Percentiles rank a stretch among this genome's conserved stretches.
These are phyloP conservation scores for Drosophila mulleri DNA, from an alignment of 2,888 invertebrate genomes.

Conservation along the genomic window DNA sequence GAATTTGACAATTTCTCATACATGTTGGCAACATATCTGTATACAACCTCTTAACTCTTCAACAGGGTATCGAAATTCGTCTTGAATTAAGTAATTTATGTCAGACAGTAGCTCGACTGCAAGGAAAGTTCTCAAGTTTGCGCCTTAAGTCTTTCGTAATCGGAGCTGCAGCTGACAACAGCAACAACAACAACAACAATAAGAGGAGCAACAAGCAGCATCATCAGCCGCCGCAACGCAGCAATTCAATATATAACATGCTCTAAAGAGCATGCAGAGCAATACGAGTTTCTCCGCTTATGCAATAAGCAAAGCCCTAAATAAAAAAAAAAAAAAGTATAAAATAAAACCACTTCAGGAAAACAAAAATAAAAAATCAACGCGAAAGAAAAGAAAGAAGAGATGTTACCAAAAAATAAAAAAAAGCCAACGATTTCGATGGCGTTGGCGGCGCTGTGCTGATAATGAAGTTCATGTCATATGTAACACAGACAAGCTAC, in stretches of 20 bases:
- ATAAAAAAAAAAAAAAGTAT: slow-evolving; percentile 50
- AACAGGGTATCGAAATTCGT: slow-evolving; percentile 12
- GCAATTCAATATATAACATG: slow-evolving; percentile 59
- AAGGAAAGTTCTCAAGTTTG: slow-evolving; percentile 77
- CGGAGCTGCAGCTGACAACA: slow-evolving; percentile 2
- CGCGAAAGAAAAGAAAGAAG: slow-evolving; percentile 40
- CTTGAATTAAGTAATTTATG: slow-evolving; percentile 63
- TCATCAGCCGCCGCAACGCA: slow-evolving; percentile 11
- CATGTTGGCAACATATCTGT: not conserved
- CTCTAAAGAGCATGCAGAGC: slow-evolving; percentile 72
- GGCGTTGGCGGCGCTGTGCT: slow-evolving; percentile 58
- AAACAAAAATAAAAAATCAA: slow-evolving; percentile 40
- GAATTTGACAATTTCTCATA: not conserved
- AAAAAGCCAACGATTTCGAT: slow-evolving; percentile 19
- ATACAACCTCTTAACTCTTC: not conserved
- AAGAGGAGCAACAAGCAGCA: not conserved
- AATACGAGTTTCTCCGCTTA: slow-evolving; percentile 80
- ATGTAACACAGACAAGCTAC: slow-evolving; percentile 15
- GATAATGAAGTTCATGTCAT: slow-evolving; percentile 79
- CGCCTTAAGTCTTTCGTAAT: slow-evolving; percentile 68
- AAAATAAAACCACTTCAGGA: slow-evolving; percentile 66
- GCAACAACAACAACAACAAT: not conserved
- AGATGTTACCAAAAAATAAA: slow-evolving; percentile 71
- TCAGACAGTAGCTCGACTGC: slow-evolving; percentile 21
- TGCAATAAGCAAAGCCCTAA: slow-evolving; percentile 77